Conservation (phyloP, 2,797 vertebrate genomes). For the Astyanax mexicanus region DNA sequence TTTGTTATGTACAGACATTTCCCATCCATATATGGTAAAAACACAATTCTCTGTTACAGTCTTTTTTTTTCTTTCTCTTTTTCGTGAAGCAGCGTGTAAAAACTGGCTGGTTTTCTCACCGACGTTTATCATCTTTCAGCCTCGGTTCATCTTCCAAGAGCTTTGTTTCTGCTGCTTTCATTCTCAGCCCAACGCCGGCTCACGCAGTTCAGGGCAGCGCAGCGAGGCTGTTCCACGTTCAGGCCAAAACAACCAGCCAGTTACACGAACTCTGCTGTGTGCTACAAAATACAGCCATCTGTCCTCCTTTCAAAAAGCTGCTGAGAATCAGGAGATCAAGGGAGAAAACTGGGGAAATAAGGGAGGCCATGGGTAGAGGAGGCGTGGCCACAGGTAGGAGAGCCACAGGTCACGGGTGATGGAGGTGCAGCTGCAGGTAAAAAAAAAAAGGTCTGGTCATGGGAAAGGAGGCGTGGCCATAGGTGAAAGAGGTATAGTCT, state of each 20-base stretch:
- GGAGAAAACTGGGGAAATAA: not conserved
- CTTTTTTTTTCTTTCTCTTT: not conserved
- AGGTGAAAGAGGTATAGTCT: too few relatives aligned
- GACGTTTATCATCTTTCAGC: slow-evolving; percentile 49
- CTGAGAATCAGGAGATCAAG: not conserved
- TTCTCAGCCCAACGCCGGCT: slow-evolving; percentile 8
- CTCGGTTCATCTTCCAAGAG: slow-evolving; percentile 21
- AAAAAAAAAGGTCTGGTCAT: too few relatives aligned
- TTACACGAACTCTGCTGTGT: slow-evolving; percentile 21
- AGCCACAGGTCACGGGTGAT: too few relatives aligned
- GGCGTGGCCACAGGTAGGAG: not conserved
- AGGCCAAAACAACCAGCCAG: not conserved
- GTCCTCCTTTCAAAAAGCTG: slow-evolving; percentile 6
- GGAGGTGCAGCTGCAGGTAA: too few relatives aligned
- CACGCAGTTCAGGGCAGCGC: slow-evolving; percentile 65
- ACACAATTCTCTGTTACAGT: slow-evolving; percentile 45
- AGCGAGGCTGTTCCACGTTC: slow-evolving; percentile 66
- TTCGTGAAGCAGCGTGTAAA: slow-evolving; percentile 71
- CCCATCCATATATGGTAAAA: slow-evolving; percentile 67
- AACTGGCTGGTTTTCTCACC: slow-evolving; percentile 55
- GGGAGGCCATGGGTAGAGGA: not conserved
- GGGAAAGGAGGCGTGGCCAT: too few relatives aligned
- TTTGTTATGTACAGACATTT: slow-evolving; percentile 54
- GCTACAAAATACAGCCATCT: slow-evolving; percentile 45
- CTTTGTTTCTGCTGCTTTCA: slow-evolving; percentile 23